Evolutionary conservation across 1,140 invertebrate species (phyloP).

Genomic region (Zophobas morio): DNA sequence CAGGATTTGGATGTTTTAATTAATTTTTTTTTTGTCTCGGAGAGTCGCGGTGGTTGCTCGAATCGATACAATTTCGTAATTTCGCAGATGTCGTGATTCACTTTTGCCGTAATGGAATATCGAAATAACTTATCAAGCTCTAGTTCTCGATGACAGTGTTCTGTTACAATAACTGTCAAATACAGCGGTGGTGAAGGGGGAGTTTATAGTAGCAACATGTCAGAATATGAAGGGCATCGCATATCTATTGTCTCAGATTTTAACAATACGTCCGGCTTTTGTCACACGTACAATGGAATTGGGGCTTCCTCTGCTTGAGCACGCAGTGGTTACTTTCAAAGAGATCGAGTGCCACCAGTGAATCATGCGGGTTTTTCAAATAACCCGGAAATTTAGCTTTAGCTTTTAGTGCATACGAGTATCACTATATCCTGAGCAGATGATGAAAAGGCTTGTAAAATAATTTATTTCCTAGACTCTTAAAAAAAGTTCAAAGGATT

Average conservation of each 20-base stretch:
- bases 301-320: constrained; percentile 26
- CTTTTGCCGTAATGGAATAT: constrained; percentile 7
- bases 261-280: constrained; percentile 23
- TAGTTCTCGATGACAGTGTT: constrained; percentile 8
- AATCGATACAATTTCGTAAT: constrained; percentile 3
- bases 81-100: background rate
- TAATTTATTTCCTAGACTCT: no score
- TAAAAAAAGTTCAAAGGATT: no score
- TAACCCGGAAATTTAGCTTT: background rate
- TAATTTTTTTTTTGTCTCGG: background rate
- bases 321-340: constrained; percentile 35
- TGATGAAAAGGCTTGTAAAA: no score
- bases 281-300: constrained; percentile 27
- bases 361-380: constrained; percentile 22
- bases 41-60: background rate
- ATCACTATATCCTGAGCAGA: no score
- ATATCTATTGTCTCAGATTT: constrained; percentile 27
- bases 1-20: constrained; percentile 11
- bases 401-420: no score
- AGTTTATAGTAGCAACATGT: constrained; percentile 20
- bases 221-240: constrained; percentile 29
- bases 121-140: constrained; percentile 12
- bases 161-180: constrained; percentile 40
- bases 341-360: constrained; percentile 11
- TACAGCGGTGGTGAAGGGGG: constrained; percentile 8